Evolutionary conservation across 2,888 invertebrate species (phyloP).

Genomic region (Hyposoter didymator): DNA sequence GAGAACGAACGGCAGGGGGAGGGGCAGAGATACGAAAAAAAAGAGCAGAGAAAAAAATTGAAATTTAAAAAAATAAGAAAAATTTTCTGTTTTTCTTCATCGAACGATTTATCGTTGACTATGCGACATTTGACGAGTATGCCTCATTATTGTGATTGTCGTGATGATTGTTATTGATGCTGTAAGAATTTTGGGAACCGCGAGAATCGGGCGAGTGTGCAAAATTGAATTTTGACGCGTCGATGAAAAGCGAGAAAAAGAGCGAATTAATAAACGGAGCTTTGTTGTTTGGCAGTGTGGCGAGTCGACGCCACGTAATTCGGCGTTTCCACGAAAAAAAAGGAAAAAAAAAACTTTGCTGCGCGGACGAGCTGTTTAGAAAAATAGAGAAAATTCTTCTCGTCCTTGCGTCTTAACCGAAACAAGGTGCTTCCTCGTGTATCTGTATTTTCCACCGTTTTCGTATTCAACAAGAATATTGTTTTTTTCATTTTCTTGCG

Average conservation of each 20-base stretch:
- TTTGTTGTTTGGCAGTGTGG: not conserved
- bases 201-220: too few relatives aligned
- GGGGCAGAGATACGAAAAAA: not conserved
- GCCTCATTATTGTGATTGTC: too few relatives aligned
- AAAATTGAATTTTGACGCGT: too few relatives aligned
- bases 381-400: slow-evolving; percentile 2
- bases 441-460: too few relatives aligned
- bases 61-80: not conserved
- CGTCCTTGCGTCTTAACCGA: not conserved
- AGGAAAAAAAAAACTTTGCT: slow-evolving; percentile 11
- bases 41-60: not conserved
- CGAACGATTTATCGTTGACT: too few relatives aligned
- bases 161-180: too few relatives aligned
- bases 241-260: too few relatives aligned
- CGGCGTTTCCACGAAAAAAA: slow-evolving; percentile 2
- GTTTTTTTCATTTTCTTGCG: not conserved
- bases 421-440: not conserved
- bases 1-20: slow-evolving; percentile 16
- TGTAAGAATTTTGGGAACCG: too few relatives aligned
- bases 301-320: not conserved
- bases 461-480: not conserved
- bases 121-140: too few relatives aligned
- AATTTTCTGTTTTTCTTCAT: too few relatives aligned
- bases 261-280: too few relatives aligned
- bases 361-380: not conserved